Evolutionary conservation across 2,888 invertebrate species (phyloP).

Genomic region (Cheiracanthium punctorium): DNA sequence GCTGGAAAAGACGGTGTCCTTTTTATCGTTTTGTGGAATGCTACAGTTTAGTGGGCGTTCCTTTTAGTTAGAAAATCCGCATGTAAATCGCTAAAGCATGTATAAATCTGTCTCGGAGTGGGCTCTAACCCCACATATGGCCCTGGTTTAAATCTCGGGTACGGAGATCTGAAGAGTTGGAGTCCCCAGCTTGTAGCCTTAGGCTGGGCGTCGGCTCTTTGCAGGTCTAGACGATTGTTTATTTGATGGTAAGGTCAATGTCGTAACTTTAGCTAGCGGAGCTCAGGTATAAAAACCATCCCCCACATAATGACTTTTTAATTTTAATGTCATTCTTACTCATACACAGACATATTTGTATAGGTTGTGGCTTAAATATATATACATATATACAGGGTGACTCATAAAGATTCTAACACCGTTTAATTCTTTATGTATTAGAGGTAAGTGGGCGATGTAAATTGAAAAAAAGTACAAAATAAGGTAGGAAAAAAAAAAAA

Average conservation of each 20-base stretch:
- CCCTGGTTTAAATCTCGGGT: conserved; percentile 28
- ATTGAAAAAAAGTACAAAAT: too few species aligned
- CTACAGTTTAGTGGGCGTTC: conserved; percentile 31
- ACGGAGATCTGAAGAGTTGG: not conserved
- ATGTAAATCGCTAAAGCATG: conserved; percentile 33
- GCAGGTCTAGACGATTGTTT: conserved; percentile 4
- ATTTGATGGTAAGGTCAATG: not conserved
- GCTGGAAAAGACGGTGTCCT: not conserved
- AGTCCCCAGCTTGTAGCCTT: not conserved
- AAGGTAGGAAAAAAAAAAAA: too few species aligned
- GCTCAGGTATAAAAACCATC: too few species aligned
- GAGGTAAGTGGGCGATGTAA: too few species aligned
- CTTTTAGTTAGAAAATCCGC: conserved; percentile 16
- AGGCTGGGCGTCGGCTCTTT: conserved; percentile 41
- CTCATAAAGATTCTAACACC: too few species aligned
- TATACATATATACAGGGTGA: too few species aligned
- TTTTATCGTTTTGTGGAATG: not conserved
- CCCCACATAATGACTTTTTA: too few species aligned
- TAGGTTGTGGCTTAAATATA: too few species aligned
- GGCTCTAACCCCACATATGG: conserved; percentile 24
- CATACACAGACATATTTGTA: too few species aligned
- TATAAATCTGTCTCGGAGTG: conserved; percentile 51
- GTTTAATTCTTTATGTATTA: too few species aligned
- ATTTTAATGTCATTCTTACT: too few species aligned
- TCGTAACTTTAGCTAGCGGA: too few species aligned